Base-by-base conservation (phyloP, 2,888 invertebrate species). In the Myathropa florea region DNA sequence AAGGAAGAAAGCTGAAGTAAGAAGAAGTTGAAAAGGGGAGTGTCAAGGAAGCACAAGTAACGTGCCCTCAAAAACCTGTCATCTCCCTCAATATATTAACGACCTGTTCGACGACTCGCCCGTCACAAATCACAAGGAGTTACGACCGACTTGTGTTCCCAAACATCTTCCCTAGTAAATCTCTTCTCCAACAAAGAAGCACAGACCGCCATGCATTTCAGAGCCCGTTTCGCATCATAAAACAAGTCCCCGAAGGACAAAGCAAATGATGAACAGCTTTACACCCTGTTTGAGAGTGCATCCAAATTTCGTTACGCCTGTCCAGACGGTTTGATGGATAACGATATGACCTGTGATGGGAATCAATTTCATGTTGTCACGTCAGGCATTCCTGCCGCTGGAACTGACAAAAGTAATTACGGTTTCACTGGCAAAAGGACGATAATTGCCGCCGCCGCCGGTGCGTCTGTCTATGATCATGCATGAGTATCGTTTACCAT, bases 341-440 rank as follows among this genome's bases (percentile, higher is more conserved):
- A 46, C 76, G 30, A 36, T 18, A 53, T 46, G 60, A 61, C n/a
- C 33, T 68, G 53, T 46, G 60, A 53, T 60, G 60, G 28, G 60
- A 76, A 76, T 76, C 76, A 61, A 76, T 68, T 68, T 39, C 28
- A 68, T 23, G 21, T 53, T 59, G 53, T 30, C 53, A 53, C 71
- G 60, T 39, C 39, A 28, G 46, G 36, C 60, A 30, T 33, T 60
- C 30, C 30, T 30, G 33, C 30, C 67, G 23, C 30, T 59, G 21
- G 28, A 28, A 12, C 39, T 75, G 75, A 28, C 59, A 67, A 39
- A 67, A 76, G 67, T 76, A 46, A 76, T 76, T 76, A 76, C 18
- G 59, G 18, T 14, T 76, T 30, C 9, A 36, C 57, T 10, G 30
- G 30, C 39, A 28, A 30, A 39, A 46, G 60, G 46, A 26, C 53